Evolutionary conservation across 2,113 vertebrate genomes (phyloP).

Genomic region (Hylia prasina): DNA sequence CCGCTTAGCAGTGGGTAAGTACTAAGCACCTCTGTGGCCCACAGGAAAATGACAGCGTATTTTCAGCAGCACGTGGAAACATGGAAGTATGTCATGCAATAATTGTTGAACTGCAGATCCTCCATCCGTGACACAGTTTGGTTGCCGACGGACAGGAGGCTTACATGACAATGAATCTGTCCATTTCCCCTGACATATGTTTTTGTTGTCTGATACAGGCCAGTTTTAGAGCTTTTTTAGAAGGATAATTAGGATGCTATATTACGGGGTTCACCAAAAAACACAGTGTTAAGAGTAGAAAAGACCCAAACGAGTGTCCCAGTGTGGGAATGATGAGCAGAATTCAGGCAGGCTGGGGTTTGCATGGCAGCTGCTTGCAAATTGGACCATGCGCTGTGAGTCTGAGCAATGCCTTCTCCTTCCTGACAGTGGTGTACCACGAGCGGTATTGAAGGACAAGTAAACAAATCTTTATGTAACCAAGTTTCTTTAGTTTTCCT

Average conservation of each 20-base stretch:
- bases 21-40: background rate
- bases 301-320: background rate
- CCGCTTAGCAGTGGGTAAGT: background rate
- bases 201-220: background rate
- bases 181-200: background rate
- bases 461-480: background rate
- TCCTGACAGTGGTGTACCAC: background rate
- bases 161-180: background rate
- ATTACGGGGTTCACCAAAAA: background rate
- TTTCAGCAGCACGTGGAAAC: background rate
- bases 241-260: background rate
- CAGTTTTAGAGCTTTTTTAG: background rate
- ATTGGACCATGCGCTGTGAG: rapidly evolving
- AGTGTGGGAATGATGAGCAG: background rate
- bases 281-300: background rate
- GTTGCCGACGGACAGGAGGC: background rate
- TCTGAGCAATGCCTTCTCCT: background rate
- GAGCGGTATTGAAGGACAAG: background rate
- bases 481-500: background rate
- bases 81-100: background rate
- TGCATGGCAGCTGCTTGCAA: background rate
- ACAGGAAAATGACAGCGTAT: background rate
- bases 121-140: background rate
- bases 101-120: background rate
- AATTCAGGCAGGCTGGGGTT: background rate